Evolutionary conservation across 2,797 vertebrate genomes (phyloP), one percentile per base, ranked within the genome.

Genomic region (Liasis olivaceus): DNA sequence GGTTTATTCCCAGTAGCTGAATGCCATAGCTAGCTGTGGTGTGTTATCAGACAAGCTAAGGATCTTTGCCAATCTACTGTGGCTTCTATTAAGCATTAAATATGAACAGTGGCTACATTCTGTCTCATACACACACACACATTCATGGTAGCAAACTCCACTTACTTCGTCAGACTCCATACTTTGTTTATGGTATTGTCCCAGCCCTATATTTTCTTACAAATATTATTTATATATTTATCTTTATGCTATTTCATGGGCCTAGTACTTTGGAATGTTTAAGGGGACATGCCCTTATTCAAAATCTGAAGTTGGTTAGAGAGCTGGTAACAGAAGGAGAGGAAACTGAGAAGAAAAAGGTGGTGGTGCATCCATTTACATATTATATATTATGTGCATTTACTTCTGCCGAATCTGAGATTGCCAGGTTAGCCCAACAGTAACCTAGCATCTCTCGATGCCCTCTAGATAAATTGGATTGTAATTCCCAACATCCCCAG

Each of bases 1-100:
- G 69, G 89, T 54, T 66, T 60, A 88, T 84, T 93, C 69, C 69
- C 86, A 81, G 66, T 87, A 93, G 47, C 85, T 90, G 58, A 85
- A 81, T 93, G 85, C 77, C 89, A 87, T 14, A 56, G 47, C 47
- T 87, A 90, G n/a, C 31, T 58, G 58, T n/a, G n/a, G 22, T 58
- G 77, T 64, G 26, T 31, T 88, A 64, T 90, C 51, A 84, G 58
- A 64, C 58, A 56, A 64, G n/a, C n/a, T 60, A 60, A 72, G n/a
- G 12, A 60, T 26, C 84, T 88, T 17, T 90, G 47, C 85, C 85
- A 90, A 17, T 13, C 51, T 88, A 77, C 14, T 59, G 28, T 6
- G 31, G 17, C n/a, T 14, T 87, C 28, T 77, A 8, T 72, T 60
- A 90, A 87, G 36, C 56, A 87, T 72, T 90, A 69, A 60, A 85